Conservation (phyloP, 64 coral and sea anemone genomes). For the Anthopleura sola region DNA sequence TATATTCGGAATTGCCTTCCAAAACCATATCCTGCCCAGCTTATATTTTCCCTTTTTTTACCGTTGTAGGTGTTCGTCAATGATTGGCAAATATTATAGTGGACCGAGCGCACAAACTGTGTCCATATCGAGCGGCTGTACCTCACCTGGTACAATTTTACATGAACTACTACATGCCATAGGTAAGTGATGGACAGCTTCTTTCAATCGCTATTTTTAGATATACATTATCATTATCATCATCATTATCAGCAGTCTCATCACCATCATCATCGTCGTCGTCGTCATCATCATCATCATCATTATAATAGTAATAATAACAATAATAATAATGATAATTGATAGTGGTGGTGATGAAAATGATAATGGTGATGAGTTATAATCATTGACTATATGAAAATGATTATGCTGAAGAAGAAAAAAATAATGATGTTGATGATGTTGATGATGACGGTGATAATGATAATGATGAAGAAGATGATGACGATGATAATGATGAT, state of each 20-base stretch:
- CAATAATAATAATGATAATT: neutral
- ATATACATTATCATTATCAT: too few relatives aligned
- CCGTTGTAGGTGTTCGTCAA: conserved; percentile 57
- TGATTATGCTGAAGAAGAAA: too few relatives aligned
- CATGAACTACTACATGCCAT: conserved; percentile 40
- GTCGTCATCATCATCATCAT: neutral
- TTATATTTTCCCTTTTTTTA: too few relatives aligned
- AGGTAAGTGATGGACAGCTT: conserved; percentile 10
- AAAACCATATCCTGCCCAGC: too few relatives aligned
- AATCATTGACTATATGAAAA: too few relatives aligned
- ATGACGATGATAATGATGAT: too few relatives aligned
- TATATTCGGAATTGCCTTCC: too few relatives aligned
- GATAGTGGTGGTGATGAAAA: neutral
- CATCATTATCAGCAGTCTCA: too few relatives aligned
- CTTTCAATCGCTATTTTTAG: neutral
- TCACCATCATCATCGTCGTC: too few relatives aligned
- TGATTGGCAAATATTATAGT: conserved; percentile 32
- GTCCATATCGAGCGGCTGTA: conserved; percentile 15
- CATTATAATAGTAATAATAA: neutral
- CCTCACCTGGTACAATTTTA: conserved; percentile 8
- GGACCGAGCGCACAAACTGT: neutral
- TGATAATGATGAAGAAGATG: too few relatives aligned
- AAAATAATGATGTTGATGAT: too few relatives aligned
- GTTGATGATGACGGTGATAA: too few relatives aligned
- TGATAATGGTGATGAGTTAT: neutral